These are phyloP conservation scores for Formica exsecta DNA, from an alignment of 1,140 invertebrate species.

Conservation along the genomic window DNA sequence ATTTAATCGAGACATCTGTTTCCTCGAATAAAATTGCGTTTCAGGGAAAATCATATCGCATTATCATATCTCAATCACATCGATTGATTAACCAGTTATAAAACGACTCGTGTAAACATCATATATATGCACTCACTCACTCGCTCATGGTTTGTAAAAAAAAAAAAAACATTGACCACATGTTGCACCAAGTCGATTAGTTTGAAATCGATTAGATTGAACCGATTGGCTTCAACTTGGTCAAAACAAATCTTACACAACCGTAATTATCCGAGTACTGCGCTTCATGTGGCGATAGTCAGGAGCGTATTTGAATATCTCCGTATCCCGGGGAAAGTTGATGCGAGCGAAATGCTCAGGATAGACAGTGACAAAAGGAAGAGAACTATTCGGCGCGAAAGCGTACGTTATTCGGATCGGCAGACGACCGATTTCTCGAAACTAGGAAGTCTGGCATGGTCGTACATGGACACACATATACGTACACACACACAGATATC, in stretches of 20 bases:
- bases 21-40: not conserved
- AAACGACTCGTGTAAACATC: slow-evolving; percentile 7
- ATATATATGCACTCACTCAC: not conserved
- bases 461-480: slow-evolving; percentile 13
- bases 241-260: slow-evolving; percentile 41
- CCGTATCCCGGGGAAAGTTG: slow-evolving; percentile 32
- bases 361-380: slow-evolving; percentile 59
- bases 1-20: not conserved
- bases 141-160: not conserved
- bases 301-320: not conserved
- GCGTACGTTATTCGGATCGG: slow-evolving; percentile 34
- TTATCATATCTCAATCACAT: not conserved
- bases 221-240: not conserved
- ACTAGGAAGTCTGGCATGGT: slow-evolving; percentile 75
- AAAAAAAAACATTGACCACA: not conserved
- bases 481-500: slow-evolving; percentile 40
- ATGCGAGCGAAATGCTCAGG: not conserved
- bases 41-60: not conserved
- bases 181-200: not conserved
- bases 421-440: slow-evolving; percentile 76
- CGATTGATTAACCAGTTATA: not conserved
- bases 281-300: not conserved
- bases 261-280: not conserved
- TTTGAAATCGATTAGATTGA: not conserved
- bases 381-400: slow-evolving; percentile 68